Conservation (phyloP, 2,888 invertebrate species). For the Ligdia adustata region DNA sequence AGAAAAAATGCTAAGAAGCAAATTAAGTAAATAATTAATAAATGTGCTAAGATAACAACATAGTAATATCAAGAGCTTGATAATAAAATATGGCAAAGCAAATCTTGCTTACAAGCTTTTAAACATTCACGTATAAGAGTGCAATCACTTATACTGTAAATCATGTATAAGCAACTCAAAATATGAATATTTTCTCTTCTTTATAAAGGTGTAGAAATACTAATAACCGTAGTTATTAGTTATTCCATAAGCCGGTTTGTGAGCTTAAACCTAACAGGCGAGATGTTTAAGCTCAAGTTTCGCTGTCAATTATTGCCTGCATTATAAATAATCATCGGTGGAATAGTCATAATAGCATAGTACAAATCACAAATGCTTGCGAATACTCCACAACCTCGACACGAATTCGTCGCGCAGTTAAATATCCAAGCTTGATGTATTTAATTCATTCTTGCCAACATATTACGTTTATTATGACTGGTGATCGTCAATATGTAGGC, state of each 20-base stretch:
- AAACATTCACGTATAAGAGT: too few relatives aligned
- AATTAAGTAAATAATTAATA: too few relatives aligned
- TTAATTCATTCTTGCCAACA: slow-evolving; percentile 42
- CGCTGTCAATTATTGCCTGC: slow-evolving; percentile 29
- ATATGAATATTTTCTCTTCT: slow-evolving; percentile 16
- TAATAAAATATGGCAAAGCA: too few relatives aligned
- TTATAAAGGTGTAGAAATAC: slow-evolving; percentile 9
- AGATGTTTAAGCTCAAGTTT: slow-evolving; percentile 23
- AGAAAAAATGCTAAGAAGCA: too few relatives aligned
- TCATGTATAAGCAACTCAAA: too few relatives aligned
- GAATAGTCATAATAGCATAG: slow-evolving; percentile 46
- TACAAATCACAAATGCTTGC: slow-evolving; percentile 64
- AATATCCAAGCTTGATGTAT: slow-evolving; percentile 61
- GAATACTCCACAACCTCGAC: slow-evolving; percentile 75
- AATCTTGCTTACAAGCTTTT: too few relatives aligned
- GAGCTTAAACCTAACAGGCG: slow-evolving; percentile 13
- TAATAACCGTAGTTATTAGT: slow-evolving; percentile 11
- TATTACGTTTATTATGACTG: slow-evolving; percentile 13
- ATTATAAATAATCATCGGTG: slow-evolving; percentile 34
- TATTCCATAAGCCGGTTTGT: slow-evolving; percentile 17
- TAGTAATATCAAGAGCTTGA: too few relatives aligned
- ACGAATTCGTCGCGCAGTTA: slow-evolving; percentile 71
- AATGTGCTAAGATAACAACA: too few relatives aligned
- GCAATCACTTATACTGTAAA: too few relatives aligned
- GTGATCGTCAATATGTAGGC: slow-evolving; percentile 1